Percentiles rank a stretch among this genome's conserved stretches.
phyloP scores from a whole-genome alignment of 2,113 vertebrate species.

The Paratilapia polleni region DNA sequence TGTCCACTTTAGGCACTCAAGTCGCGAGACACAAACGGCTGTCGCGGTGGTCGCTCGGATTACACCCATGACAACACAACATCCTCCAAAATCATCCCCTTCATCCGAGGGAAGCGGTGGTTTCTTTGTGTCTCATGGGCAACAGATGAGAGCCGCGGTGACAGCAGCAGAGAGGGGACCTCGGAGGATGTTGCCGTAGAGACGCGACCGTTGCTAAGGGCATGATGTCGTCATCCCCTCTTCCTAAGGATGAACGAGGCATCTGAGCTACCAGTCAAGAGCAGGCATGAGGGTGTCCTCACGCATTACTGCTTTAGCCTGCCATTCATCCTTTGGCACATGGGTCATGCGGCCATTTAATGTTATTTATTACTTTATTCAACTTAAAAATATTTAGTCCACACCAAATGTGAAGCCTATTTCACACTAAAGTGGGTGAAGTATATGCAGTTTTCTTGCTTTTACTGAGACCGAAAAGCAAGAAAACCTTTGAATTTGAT shows the following conservation, averaged over 20 bases:
- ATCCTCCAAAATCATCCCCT: neutral
- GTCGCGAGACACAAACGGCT: neutral
- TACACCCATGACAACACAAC: slow-evolving; percentile 12
- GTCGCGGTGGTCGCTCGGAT: neutral
- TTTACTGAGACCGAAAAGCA: neutral
- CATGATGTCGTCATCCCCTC: slow-evolving; percentile 54
- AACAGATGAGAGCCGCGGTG: slow-evolving; percentile 33
- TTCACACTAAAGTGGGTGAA: too few species aligned
- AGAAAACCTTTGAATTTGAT: neutral
- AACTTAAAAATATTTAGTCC: neutral
- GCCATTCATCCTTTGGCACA: neutral
- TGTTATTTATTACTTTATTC: neutral
- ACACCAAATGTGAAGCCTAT: neutral
- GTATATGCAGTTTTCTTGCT: neutral
- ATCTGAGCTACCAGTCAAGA: neutral
- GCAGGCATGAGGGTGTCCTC: neutral
- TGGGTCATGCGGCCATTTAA: neutral
- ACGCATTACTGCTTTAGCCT: neutral
- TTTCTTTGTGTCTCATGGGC: slow-evolving; percentile 7
- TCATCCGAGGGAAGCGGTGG: neutral
- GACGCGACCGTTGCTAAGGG: slow-evolving; percentile 79
- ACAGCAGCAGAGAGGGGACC: slow-evolving; percentile 38
- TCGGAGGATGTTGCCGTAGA: slow-evolving; percentile 80
- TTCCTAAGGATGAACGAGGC: slow-evolving; percentile 5
- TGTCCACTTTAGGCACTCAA: slow-evolving; percentile 26